Percentiles rank a stretch among this genome's conserved stretches.
phyloP scores from a whole-genome alignment of 2,113 vertebrate species.

The Saiga tatarica region DNA sequence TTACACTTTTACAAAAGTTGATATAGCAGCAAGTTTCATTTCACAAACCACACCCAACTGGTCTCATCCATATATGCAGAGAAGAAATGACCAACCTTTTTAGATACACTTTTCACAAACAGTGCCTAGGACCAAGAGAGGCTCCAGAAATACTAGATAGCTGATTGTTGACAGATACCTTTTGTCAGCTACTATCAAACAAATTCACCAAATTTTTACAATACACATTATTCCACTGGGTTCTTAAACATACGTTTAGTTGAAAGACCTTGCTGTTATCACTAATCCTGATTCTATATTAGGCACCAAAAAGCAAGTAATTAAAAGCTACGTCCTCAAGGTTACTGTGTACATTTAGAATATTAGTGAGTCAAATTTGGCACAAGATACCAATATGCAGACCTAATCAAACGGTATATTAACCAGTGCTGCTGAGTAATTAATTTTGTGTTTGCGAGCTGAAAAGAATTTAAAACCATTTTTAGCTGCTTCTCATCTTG shows the following conservation, averaged over 20 bases:
- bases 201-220: conserved; percentile 27
- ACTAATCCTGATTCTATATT: neutral
- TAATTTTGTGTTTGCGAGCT: neutral
- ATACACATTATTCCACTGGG: neutral
- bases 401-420: neutral
- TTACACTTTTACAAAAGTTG: neutral
- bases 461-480: neutral
- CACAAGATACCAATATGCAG: neutral
- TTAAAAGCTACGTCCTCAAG: neutral
- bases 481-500: neutral
- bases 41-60: neutral
- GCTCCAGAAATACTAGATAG: neutral
- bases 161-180: neutral
- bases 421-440: neutral
- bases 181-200: neutral
- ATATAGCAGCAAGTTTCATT: neutral
- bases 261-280: neutral
- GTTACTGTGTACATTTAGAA: neutral
- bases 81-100: neutral
- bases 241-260: neutral
- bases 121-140: neutral
- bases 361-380: neutral
- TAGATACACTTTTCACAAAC: neutral
- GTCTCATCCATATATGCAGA: neutral
- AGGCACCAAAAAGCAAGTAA: neutral